These are phyloP conservation scores for Caprella mutica DNA, from an alignment of 2,888 invertebrate genomes.

Conservation along the genomic window DNA sequence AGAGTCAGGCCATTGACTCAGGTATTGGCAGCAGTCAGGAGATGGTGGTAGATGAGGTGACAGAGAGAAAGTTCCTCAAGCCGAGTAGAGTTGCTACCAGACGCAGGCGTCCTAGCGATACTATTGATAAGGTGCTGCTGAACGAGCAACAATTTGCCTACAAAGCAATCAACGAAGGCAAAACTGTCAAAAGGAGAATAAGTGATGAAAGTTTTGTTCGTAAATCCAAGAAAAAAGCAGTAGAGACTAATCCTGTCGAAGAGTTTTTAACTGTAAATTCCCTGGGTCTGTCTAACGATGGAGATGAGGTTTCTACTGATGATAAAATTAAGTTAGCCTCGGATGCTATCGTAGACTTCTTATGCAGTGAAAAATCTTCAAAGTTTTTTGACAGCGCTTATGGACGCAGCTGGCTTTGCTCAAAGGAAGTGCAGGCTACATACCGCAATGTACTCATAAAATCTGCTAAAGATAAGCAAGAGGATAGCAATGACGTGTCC, in stretches of 20 bases:
- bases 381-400: background rate
- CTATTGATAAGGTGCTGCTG: too few relatives aligned
- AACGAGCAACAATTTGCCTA: too few relatives aligned
- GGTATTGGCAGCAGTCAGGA: slow-evolving; percentile 5
- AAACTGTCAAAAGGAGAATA: too few relatives aligned
- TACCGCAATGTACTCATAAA: background rate
- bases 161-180: too few relatives aligned
- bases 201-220: too few relatives aligned
- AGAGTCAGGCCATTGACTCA: background rate
- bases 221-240: background rate
- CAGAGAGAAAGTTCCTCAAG: too few relatives aligned
- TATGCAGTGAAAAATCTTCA: background rate
- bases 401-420: background rate
- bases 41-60: too few relatives aligned
- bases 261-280: background rate
- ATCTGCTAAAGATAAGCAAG: background rate
- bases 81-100: too few relatives aligned
- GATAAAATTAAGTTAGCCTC: too few relatives aligned
- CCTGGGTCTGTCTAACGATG: too few relatives aligned
- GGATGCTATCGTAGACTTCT: background rate
- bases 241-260: background rate
- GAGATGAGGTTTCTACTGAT: too few relatives aligned
- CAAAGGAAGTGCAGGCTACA: background rate
- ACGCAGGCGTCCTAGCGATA: too few relatives aligned
- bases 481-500: background rate